phyloP scores from a whole-genome alignment of 2,797 vertebrate genomes.

The Ceryle rudis region DNA sequence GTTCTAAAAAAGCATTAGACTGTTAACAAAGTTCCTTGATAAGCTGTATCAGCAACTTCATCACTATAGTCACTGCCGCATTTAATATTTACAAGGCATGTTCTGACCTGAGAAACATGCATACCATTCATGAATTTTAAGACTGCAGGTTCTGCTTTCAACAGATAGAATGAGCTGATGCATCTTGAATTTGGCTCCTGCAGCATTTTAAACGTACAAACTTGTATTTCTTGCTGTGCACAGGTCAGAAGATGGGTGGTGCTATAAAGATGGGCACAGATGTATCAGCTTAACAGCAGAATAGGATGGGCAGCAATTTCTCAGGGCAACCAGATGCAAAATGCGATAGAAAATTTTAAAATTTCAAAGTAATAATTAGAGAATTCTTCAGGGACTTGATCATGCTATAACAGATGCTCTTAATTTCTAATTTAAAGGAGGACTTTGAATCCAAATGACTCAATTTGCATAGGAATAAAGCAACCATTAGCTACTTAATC shows the following conservation, averaged over 20 bases:
- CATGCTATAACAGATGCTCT: not conserved
- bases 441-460: not conserved
- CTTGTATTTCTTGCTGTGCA: not conserved
- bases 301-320: not conserved
- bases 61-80: not conserved
- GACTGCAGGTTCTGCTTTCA: not conserved
- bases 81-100: not conserved
- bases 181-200: not conserved
- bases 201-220: not conserved
- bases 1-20: not conserved
- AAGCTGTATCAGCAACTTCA: not conserved
- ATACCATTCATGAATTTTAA: not conserved
- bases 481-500: not conserved
- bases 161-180: not conserved
- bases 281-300: not conserved
- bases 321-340: not conserved
- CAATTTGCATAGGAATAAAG: not conserved
- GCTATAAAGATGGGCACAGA: not conserved
- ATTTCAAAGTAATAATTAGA: not conserved
- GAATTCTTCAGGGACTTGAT: too few relatives aligned
- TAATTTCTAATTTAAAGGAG: not conserved
- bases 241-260: not conserved
- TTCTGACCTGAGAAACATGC: not conserved
- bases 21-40: not conserved
- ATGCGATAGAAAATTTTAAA: not conserved